A percentile compares a stretch with the other conserved stretches of the same genome.
Evolutionary conservation across 1,140 invertebrate genomes (phyloP).

Genomic region (Eufriesea mexicana): DNA sequence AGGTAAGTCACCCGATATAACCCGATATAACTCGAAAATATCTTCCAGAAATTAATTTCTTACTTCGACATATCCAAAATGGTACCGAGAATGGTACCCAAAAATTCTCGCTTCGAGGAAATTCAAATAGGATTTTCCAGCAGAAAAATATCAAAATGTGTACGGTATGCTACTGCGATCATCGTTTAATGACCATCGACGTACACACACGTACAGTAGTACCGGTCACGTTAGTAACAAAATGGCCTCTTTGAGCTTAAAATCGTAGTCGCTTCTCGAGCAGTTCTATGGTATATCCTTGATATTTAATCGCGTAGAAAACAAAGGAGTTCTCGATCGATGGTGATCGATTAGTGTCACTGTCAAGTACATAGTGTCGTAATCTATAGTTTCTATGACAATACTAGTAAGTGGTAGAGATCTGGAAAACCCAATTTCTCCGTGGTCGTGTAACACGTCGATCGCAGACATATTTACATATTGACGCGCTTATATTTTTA

Average conservation of each 20-base stretch:
- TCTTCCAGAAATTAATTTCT: no score
- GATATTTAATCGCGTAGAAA: constrained; percentile 24
- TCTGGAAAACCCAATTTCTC: constrained; percentile 10
- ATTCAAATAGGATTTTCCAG: no score
- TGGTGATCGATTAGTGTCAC: constrained; percentile 17
- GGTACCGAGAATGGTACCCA: no score
- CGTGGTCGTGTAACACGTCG: not conserved
- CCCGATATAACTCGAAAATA: no score
- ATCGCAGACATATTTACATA: constrained; percentile 21
- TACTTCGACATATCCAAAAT: not conserved
- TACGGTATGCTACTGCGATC: not conserved
- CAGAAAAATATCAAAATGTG: not conserved
- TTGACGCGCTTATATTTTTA: constrained; percentile 46
- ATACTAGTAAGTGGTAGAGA: constrained; percentile 35
- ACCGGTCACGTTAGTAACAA: not conserved
- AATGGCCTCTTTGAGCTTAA: constrained; percentile 3
- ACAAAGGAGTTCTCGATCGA: constrained; percentile 24
- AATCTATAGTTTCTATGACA: constrained; percentile 47
- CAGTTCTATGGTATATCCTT: not conserved
- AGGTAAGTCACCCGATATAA: constrained; percentile 13
- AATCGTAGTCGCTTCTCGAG: constrained; percentile 7
- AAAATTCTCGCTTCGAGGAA: not conserved
- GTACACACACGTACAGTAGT: not conserved
- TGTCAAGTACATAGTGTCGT: constrained; percentile 14
- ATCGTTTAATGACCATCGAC: not conserved